Conservation (phyloP, 1,140 invertebrate species). For the Melitaea cinxia region DNA sequence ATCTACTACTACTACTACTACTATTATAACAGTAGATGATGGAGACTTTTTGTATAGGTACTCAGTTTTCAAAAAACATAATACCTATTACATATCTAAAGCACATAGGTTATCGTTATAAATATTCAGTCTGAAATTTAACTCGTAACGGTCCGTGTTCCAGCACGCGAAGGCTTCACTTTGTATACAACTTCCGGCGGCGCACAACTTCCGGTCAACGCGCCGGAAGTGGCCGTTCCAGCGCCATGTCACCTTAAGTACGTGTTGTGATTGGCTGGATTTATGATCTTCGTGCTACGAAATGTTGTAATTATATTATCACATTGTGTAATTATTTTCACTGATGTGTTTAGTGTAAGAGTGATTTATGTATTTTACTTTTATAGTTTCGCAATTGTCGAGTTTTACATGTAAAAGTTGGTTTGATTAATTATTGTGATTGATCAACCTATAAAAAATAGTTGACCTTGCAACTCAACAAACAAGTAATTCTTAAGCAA, state of each 20-base stretch:
- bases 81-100: constrained; percentile 1
- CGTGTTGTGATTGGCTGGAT: constrained; percentile 71
- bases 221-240: constrained; percentile 67
- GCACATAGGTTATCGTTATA: neutral
- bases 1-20: too few relatives aligned
- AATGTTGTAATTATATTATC: constrained; percentile 48
- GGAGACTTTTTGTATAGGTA: too few relatives aligned
- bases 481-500: too few relatives aligned
- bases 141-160: constrained; percentile 16
- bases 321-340: constrained; percentile 30
- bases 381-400: too few relatives aligned
- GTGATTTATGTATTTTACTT: neutral
- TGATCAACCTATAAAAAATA: too few relatives aligned
- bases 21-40: too few relatives aligned
- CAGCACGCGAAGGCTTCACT: constrained; percentile 75
- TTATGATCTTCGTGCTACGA: constrained; percentile 60
- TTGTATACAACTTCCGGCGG: constrained; percentile 78
- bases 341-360: neutral
- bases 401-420: too few relatives aligned
- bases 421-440: too few relatives aligned
- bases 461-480: too few relatives aligned
- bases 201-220: constrained; percentile 63
- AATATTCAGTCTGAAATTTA: constrained; percentile 5
- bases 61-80: too few relatives aligned
- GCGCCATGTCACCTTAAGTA: constrained; percentile 76